These are phyloP conservation scores for Arizona elegans DNA, from an alignment of 2,113 vertebrate genomes.

Conservation along the genomic window DNA sequence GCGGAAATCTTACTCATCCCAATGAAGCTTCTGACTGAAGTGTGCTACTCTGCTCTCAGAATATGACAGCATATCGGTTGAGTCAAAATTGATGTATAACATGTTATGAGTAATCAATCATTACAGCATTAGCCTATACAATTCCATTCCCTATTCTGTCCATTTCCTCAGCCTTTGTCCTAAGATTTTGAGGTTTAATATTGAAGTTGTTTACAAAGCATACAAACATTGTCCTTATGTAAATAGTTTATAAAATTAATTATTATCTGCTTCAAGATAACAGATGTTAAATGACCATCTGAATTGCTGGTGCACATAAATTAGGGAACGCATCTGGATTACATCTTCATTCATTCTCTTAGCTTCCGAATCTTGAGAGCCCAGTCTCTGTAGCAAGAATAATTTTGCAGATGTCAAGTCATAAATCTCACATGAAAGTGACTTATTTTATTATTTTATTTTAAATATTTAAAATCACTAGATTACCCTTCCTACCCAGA, in stretches of 20 bases:
- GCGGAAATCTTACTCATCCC: background rate
- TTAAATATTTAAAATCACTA: background rate
- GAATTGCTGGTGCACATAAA: background rate
- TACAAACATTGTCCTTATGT: background rate
- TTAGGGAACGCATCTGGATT: background rate
- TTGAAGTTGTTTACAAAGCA: background rate
- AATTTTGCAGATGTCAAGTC: background rate
- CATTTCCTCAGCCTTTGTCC: background rate
- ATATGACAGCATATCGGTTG: background rate
- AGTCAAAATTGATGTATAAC: background rate
- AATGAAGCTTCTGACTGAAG: background rate
- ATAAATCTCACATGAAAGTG: background rate
- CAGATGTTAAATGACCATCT: background rate
- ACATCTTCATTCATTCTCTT: background rate
- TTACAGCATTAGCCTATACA: background rate
- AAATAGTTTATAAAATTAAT: background rate
- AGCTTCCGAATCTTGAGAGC: background rate
- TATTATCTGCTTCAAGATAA: background rate
- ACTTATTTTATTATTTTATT: too few species aligned
- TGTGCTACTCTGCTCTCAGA: background rate
- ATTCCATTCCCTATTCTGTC: fast-evolving
- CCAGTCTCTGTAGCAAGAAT: background rate
- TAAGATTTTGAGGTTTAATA: background rate
- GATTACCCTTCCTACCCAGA: background rate
- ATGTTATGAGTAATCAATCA: background rate